Percentiles rank a stretch among this genome's conserved stretches.
Evolutionary conservation across 2,113 vertebrate genomes (phyloP).

Genomic region (Arothron firmamentum): DNA sequence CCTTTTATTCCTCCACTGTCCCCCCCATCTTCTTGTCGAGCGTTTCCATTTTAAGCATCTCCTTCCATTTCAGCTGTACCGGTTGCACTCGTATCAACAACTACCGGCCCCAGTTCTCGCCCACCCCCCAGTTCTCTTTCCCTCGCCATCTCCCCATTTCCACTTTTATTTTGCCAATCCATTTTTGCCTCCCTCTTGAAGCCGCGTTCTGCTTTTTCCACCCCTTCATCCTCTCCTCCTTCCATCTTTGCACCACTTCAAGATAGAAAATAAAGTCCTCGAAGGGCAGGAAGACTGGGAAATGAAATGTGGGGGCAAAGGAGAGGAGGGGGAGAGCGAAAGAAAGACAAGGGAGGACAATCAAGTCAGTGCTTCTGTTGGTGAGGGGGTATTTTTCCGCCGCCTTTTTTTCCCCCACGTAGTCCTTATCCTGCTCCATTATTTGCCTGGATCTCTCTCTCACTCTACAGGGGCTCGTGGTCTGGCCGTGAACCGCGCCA

Average conservation of each 20-base stretch:
- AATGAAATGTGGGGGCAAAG: constrained; percentile 49
- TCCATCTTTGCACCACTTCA: constrained; percentile 49
- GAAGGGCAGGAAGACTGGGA: constrained; percentile 37
- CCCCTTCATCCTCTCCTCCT: constrained; percentile 57
- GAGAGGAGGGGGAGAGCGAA: constrained; percentile 9
- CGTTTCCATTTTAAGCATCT: constrained; percentile 49
- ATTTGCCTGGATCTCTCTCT: constrained; percentile 26
- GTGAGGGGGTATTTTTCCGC: constrained; percentile 57
- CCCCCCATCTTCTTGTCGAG: constrained; percentile 10
- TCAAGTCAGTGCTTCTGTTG: constrained; percentile 67
- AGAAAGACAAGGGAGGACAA: constrained; percentile 28
- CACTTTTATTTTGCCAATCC: constrained; percentile 50
- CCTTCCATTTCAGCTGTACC: constrained; percentile 60
- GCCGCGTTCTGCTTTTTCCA: constrained; percentile 32
- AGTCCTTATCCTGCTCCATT: constrained; percentile 17
- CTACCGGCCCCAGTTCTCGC: constrained; percentile 36
- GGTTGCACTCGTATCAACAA: constrained; percentile 62
- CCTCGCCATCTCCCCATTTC: constrained; percentile 24
- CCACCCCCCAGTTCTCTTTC: not conserved
- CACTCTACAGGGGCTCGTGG: constrained; percentile 24
- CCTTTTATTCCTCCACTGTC: constrained; percentile 16
- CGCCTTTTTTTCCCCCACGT: constrained; percentile 24
- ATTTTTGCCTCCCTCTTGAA: constrained; percentile 49
- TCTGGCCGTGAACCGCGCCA: constrained; percentile 32
- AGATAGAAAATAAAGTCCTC: constrained; percentile 63